These are phyloP conservation scores for Maniola hyperantus DNA, from an alignment of 2,888 invertebrate species.

Conservation along the genomic window DNA sequence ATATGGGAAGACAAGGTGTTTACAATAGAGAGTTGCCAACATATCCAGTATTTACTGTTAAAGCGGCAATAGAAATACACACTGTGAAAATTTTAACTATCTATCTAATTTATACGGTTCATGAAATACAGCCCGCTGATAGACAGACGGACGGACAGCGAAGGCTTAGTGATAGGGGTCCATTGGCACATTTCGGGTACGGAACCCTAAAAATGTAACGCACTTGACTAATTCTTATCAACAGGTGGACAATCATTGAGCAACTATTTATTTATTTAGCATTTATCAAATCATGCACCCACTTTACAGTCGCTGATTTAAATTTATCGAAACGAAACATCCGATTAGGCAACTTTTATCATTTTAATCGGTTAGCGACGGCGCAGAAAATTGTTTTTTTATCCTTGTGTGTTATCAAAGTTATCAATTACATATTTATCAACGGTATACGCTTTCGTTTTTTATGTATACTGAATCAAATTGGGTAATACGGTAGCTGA, in stretches of 20 bases:
- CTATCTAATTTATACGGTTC: too few relatives aligned
- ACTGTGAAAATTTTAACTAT: too few relatives aligned
- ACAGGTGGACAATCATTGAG: conserved; percentile 10
- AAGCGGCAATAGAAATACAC: too few relatives aligned
- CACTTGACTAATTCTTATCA: not conserved
- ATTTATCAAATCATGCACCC: conserved; percentile 9
- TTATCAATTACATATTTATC: conserved; percentile 10
- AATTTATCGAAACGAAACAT: conserved; percentile 19
- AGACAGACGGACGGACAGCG: too few relatives aligned
- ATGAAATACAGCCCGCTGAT: too few relatives aligned
- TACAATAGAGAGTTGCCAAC: too few relatives aligned
- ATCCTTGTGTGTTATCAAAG: conserved; percentile 16
- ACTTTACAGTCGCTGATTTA: conserved; percentile 20
- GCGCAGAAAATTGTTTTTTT: conserved; percentile 18
- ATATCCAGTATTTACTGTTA: too few relatives aligned
- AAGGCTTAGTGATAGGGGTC: too few relatives aligned
- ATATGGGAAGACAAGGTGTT: too few relatives aligned
- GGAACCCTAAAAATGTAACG: too few relatives aligned
- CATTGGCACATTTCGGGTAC: too few relatives aligned
- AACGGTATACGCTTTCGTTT: not conserved
- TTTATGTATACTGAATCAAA: not conserved
- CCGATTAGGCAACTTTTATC: conserved; percentile 24
- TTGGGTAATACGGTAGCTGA: conserved; percentile 8
- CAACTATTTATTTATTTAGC: conserved; percentile 9
- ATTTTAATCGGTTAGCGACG: conserved; percentile 26